Evolutionary conservation across 35 echinoderm and acorn worm species (phyloP).

Genomic region (Patiria miniata): DNA sequence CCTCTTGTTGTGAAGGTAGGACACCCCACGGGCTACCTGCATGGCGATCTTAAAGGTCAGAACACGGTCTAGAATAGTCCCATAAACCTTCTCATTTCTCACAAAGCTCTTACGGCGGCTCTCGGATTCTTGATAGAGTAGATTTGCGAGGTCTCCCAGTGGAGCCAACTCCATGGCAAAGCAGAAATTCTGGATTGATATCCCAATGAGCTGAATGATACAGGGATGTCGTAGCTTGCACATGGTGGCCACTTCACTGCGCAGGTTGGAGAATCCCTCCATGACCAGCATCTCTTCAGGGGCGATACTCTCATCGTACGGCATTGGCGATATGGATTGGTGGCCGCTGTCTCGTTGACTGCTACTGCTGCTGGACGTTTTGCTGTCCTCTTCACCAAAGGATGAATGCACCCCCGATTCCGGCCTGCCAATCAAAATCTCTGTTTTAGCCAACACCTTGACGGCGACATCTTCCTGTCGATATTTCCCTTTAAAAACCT

Average conservation of each 20-base stretch:
- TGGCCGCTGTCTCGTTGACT: background rate
- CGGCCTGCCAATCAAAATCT: background rate
- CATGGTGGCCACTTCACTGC: conserved; percentile 72
- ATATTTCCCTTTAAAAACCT: conserved; percentile 56
- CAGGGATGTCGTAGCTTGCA: conserved; percentile 53
- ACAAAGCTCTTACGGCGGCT: background rate
- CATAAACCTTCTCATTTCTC: background rate
- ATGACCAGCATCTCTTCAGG: conserved; percentile 18
- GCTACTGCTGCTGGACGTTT: background rate
- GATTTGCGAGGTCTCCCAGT: conserved; percentile 49
- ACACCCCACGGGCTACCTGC: conserved; percentile 59
- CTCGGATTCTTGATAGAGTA: conserved; percentile 18
- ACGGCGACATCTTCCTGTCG: conserved; percentile 51
- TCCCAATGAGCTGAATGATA: conserved; percentile 60
- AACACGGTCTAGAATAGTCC: conserved; percentile 28
- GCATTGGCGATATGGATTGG: background rate
- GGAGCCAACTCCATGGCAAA: conserved; percentile 85
- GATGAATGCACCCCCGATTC: background rate
- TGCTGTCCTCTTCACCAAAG: background rate
- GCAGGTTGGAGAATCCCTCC: conserved; percentile 50
- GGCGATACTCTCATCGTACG: background rate
- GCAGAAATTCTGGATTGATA: conserved; percentile 56
- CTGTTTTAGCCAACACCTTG: conserved; percentile 34
- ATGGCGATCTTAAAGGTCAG: conserved; percentile 71
- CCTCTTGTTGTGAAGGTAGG: conserved; percentile 61